Evolutionary conservation across 2,113 vertebrate genomes (phyloP), one percentile per base, ranked within the genome.

Genomic region (Boleophthalmus pectinirostris): DNA sequence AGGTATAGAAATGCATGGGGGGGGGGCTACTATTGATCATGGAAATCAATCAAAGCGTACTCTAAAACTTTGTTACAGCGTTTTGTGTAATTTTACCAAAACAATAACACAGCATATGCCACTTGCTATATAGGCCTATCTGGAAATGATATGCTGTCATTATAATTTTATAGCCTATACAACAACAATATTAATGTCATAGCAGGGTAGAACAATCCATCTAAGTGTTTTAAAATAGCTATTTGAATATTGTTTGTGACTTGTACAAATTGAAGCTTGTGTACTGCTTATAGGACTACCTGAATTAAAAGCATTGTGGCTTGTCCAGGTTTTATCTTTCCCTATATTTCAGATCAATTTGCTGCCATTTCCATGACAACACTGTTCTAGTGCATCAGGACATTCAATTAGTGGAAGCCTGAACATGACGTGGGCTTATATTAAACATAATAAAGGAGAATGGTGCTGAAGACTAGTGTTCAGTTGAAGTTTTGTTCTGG

Each of bases 311-410:
- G 7, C 18, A 20, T 1, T 47, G 49, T 54, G 14, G 18, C 18
- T 51, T 5, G 16, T 51, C 47, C 18, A 7, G 47, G 7, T 18
- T 20, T 16, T 51, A 20, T 20, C 51, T 54, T 43, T 21, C 0
- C 20, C 18, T 33, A 18, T 25, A 29, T 61, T 33, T 18, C 24
- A 29, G 2, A 1, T 33, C 25, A 63, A 5, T n/a, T 53, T 29
- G 3, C 35, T 57, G 23, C 25, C 8, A 83, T 90, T 86, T 57
- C 83, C 72, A 85, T 88, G 86, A 64, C 80, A 68, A 81, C 84
- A 0, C 65, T 68, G 75, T 72, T 65, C 65, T 75, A 81, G 6
- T 43, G 29, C 66, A 13, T 61, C 25, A 77, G 78, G 45, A 72
- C 65, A 63, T 75, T 83, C 14, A 72, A 68, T 85, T 78, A 70